These are phyloP conservation scores for Caenorhabditis japonica DNA, from an alignment of 2,888 invertebrate genomes.

Conservation along the genomic window DNA sequence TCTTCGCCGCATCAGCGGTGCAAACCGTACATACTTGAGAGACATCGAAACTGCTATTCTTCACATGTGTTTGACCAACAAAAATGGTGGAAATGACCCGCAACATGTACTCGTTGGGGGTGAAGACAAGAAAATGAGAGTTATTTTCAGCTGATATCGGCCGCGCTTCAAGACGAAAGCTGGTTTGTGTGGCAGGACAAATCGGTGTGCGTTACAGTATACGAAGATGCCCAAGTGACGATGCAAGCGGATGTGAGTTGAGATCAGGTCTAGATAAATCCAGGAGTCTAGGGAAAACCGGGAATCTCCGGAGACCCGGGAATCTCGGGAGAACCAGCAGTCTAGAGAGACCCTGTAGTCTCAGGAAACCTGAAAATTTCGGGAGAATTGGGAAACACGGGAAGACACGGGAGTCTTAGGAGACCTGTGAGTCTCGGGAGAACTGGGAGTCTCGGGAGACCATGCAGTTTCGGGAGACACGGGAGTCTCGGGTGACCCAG, in stretches of 20 bases:
- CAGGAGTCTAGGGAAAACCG: too few relatives aligned
- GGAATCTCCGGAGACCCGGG: too few relatives aligned
- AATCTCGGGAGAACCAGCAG: too few relatives aligned
- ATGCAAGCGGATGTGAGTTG: conserved; percentile 81
- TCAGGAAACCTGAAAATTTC: too few relatives aligned
- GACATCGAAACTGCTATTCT: conserved; percentile 62
- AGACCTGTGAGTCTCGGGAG: too few relatives aligned
- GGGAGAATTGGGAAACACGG: too few relatives aligned
- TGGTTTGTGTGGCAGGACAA: conserved; percentile 82
- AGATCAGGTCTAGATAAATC: neutral
- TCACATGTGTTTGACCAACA: conserved; percentile 71
- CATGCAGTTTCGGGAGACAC: too few relatives aligned
- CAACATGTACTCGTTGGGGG: conserved; percentile 14
- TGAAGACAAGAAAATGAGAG: neutral
- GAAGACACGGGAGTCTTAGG: too few relatives aligned
- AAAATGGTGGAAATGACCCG: conserved; percentile 52
- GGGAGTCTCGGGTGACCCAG: too few relatives aligned
- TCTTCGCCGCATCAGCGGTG: conserved; percentile 50
- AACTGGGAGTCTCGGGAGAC: too few relatives aligned
- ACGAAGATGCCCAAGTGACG: conserved; percentile 70
- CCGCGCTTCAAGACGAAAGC: conserved; percentile 80
- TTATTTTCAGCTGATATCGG: conserved; percentile 76
- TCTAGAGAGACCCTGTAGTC: too few relatives aligned
- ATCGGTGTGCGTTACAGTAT: conserved; percentile 77
- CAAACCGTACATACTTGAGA: conserved; percentile 52